phyloP scores from a whole-genome alignment of 2,797 vertebrate species.

The Sebastes melanostomus region DNA sequence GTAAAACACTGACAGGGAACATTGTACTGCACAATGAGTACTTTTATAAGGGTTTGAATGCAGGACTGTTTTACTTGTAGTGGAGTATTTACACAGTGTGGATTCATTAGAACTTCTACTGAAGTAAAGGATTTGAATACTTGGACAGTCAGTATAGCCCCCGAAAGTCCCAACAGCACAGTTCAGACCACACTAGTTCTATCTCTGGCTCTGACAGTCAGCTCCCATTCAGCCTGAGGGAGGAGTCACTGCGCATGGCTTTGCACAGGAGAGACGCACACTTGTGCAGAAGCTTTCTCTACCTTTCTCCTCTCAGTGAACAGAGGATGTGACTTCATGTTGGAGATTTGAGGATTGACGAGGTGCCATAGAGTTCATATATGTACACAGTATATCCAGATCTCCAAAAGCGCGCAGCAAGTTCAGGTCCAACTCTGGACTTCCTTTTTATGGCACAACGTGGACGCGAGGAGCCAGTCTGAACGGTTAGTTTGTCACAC shows the following conservation, averaged over 20 bases:
- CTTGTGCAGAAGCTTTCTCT: fast-evolving
- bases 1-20: neutral
- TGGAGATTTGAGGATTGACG: neutral
- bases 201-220: neutral
- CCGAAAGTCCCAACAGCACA: neutral
- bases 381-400: neutral
- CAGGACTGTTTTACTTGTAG: neutral
- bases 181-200: too few relatives aligned
- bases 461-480: neutral
- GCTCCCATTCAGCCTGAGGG: neutral
- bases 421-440: too few relatives aligned
- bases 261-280: neutral
- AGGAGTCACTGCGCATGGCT: slow-evolving; percentile 17
- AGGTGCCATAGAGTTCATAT: fast-evolving
- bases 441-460: neutral
- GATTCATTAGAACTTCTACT: neutral
- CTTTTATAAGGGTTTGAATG: neutral
- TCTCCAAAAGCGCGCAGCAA: too few relatives aligned
- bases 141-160: neutral
- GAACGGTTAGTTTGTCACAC: neutral
- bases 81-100: neutral
- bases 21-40: neutral
- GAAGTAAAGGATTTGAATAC: neutral
- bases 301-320: neutral
- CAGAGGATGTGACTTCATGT: neutral